Evolutionary conservation across 1,140 invertebrate genomes (phyloP).

Genomic region (Trichonephila clavata): DNA sequence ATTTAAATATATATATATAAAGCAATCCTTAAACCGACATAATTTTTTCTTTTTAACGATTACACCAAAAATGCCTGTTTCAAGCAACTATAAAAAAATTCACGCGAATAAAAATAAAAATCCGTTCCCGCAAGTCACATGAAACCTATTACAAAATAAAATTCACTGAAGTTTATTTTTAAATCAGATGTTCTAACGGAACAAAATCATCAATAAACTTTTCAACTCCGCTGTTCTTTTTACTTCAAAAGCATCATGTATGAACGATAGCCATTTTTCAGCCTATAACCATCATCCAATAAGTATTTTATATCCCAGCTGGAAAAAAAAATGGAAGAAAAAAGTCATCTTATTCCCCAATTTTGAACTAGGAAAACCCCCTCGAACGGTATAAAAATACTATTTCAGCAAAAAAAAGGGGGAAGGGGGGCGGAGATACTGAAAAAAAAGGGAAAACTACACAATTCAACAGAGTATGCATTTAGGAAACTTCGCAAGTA

Average conservation of each 20-base stretch:
- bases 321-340: not conserved
- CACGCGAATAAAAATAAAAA: too few species aligned
- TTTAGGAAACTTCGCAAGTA: not conserved
- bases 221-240: not conserved
- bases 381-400: not conserved
- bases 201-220: not conserved
- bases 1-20: too few species aligned
- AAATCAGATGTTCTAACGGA: not conserved
- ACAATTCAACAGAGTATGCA: conserved; percentile 6
- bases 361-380: not conserved
- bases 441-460: not conserved
- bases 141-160: too few species aligned
- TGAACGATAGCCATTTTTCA: not conserved
- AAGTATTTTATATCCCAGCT: not conserved
- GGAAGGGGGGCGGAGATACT: too few species aligned
- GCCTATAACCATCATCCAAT: not conserved
- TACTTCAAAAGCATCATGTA: not conserved
- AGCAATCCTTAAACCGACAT: too few species aligned
- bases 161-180: too few species aligned
- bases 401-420: not conserved
- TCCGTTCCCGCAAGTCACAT: too few species aligned
- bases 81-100: too few species aligned
- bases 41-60: too few species aligned
- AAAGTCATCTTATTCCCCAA: conserved; percentile 5
- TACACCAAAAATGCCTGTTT: too few species aligned